Percentiles rank a stretch among this genome's conserved stretches.
Evolutionary conservation across 2,113 vertebrate genomes (phyloP).

Genomic region (Strigops habroptila): DNA sequence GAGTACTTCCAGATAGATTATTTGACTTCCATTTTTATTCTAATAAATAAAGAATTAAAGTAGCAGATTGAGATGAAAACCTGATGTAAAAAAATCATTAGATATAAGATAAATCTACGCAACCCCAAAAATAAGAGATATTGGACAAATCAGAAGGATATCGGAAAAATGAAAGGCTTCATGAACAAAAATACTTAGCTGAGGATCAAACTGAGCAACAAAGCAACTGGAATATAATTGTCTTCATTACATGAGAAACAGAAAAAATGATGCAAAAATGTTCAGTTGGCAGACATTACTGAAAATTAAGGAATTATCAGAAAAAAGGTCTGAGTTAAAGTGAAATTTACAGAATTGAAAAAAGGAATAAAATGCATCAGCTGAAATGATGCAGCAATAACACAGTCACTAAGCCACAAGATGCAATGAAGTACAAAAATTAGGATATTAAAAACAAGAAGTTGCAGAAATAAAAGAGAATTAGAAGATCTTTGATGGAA

Average conservation of each 20-base stretch:
- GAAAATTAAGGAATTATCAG: neutral
- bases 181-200: neutral
- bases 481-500: neutral
- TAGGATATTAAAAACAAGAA: neutral
- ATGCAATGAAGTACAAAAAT: neutral
- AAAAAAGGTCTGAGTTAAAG: neutral
- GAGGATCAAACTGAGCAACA: neutral
- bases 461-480: neutral
- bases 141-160: neutral
- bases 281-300: neutral
- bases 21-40: neutral
- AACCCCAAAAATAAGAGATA: neutral
- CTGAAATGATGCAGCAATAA: neutral
- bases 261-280: neutral
- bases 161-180: neutral
- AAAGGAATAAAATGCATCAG: neutral
- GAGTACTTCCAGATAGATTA: neutral
- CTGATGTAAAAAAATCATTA: neutral
- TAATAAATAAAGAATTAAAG: neutral
- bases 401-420: neutral
- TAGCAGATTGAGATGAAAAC: neutral
- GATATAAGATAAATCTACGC: neutral
- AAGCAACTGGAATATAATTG: neutral
- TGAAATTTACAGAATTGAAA: neutral
- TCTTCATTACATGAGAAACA: neutral